Evolutionary conservation across 2,113 vertebrate species (phyloP).

Genomic region (Podocnemis expansa): DNA sequence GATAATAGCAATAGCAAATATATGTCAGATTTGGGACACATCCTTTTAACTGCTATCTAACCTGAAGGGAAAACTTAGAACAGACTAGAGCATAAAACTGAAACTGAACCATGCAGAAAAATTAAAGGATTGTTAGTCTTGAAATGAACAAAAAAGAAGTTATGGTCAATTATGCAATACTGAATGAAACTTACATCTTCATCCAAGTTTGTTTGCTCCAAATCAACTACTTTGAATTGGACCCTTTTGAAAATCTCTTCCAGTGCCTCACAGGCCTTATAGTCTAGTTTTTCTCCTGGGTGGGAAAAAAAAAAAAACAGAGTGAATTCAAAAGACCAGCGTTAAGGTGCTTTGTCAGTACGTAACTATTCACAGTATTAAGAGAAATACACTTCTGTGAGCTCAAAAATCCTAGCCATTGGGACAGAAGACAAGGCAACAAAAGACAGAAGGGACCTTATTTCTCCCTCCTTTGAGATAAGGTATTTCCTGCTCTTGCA

Average conservation of each 20-base stretch:
- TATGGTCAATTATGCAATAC: no score
- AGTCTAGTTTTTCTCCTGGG: conserved; percentile 93
- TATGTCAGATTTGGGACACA: background rate
- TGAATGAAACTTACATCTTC: conserved; percentile 86
- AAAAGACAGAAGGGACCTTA: rapidly evolving
- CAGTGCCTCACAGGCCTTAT: conserved; percentile 91
- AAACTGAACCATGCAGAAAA: background rate
- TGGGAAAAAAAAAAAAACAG: rapidly evolving
- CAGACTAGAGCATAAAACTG: rapidly evolving
- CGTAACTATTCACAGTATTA: background rate
- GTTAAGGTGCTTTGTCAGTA: background rate
- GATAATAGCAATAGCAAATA: rapidly evolving
- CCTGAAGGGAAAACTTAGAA: background rate
- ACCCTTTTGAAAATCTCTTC: conserved; percentile 95
- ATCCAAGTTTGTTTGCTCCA: conserved; percentile 94
- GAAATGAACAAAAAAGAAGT: background rate
- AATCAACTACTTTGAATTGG: conserved; percentile 91
- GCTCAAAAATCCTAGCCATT: rapidly evolving
- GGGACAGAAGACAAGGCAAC: background rate
- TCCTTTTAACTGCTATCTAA: background rate
- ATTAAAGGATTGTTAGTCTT: background rate
- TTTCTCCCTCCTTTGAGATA: rapidly evolving
- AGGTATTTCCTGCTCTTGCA: background rate
- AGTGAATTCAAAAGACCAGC: background rate
- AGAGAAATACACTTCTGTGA: background rate